Percentiles rank a stretch among this genome's conserved stretches.
Conservation (phyloP, 2,113 vertebrate species). For the Brachyhypopomus gauderio region DNA sequence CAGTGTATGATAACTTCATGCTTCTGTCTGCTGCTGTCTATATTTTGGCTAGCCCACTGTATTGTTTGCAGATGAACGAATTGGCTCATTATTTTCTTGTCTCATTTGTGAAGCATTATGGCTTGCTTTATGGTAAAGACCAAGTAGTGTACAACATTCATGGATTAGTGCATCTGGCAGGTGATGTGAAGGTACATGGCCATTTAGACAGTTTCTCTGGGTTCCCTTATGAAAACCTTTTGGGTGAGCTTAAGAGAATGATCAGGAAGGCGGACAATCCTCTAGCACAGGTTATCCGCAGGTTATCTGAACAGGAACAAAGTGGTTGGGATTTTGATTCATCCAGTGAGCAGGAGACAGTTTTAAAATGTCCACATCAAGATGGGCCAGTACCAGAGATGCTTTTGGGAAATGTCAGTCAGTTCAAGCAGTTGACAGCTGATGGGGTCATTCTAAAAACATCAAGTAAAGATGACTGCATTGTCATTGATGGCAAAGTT, state of each 20-base stretch:
- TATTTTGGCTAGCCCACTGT: too few relatives aligned
- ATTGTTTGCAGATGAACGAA: too few relatives aligned
- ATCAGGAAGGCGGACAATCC: too few relatives aligned
- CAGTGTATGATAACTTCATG: too few relatives aligned
- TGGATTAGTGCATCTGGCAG: neutral
- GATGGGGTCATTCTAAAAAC: constrained; percentile 10
- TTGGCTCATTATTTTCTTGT: too few relatives aligned
- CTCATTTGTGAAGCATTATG: neutral
- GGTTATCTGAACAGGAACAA: too few relatives aligned
- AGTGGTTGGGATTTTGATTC: too few relatives aligned
- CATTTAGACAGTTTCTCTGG: neutral
- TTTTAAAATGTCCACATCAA: too few relatives aligned
- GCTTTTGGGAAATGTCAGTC: constrained; percentile 7
- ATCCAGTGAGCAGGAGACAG: too few relatives aligned
- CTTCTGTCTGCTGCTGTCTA: too few relatives aligned
- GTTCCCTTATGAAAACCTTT: neutral
- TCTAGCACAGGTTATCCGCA: too few relatives aligned
- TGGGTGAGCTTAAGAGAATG: neutral
- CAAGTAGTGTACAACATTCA: neutral
- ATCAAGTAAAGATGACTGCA: constrained; percentile 21
- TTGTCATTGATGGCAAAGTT: constrained; percentile 1
- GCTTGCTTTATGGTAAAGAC: neutral
- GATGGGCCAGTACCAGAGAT: constrained; percentile 8
- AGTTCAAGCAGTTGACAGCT: constrained; percentile 22
- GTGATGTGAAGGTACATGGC: neutral